These are phyloP conservation scores for Clarias macrocephalus DNA, from an alignment of 2,113 vertebrate species.

Conservation along the genomic window DNA sequence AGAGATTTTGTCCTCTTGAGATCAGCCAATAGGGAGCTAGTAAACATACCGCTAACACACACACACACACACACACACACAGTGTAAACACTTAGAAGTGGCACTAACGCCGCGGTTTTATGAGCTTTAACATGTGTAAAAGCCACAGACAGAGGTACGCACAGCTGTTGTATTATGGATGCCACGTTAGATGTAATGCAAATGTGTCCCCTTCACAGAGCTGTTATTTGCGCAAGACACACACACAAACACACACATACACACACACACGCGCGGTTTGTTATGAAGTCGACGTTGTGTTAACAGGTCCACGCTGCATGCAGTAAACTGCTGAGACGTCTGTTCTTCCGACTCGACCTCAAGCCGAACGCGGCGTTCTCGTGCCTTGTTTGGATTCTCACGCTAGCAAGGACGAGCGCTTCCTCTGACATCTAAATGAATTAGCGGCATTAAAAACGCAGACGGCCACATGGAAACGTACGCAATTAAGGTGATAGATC, in stretches of 20 bases:
- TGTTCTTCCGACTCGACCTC: neutral
- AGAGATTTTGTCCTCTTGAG: slow-evolving; percentile 39
- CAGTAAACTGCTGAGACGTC: slow-evolving; percentile 20
- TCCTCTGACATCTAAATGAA: slow-evolving; percentile 71
- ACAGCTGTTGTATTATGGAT: slow-evolving; percentile 8
- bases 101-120: neutral
- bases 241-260: slow-evolving; percentile 41
- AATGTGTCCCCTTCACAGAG: neutral
- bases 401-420: slow-evolving; percentile 68
- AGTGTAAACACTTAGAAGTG: neutral
- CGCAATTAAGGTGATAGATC: slow-evolving; percentile 78
- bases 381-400: slow-evolving; percentile 6
- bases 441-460: slow-evolving; percentile 65
- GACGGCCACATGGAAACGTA: slow-evolving; percentile 67
- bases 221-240: slow-evolving; percentile 32
- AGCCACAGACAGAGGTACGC: neutral
- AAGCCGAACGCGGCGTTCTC: slow-evolving; percentile 29
- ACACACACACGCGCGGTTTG: slow-evolving; percentile 36
- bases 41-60: neutral
- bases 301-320: slow-evolving; percentile 22
- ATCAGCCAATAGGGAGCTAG: slow-evolving; percentile 27
- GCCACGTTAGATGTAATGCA: neutral
- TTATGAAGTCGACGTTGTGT: slow-evolving; percentile 33
- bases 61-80: slow-evolving; percentile 9
- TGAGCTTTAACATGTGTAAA: neutral